Percentiles rank a stretch among this genome's conserved stretches.
phyloP scores from a whole-genome alignment of 2,797 vertebrate species.

The Fistularia commersonii region DNA sequence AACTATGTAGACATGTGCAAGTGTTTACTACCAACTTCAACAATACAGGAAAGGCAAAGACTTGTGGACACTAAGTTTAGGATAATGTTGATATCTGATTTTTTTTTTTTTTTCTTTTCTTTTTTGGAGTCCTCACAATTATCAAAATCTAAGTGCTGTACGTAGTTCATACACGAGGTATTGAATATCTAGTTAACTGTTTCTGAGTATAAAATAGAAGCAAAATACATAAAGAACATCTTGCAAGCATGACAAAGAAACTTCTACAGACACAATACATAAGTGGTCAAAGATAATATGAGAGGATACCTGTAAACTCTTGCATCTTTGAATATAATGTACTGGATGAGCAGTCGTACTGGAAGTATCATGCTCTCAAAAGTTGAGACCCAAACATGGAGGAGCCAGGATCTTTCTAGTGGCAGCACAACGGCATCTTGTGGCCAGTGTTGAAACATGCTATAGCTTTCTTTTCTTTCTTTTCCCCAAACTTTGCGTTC shows the following conservation, averaged over 20 bases:
- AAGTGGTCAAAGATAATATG: conserved; percentile 71
- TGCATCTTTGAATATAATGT: conserved; percentile 52
- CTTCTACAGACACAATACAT: conserved; percentile 67
- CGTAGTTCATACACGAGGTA: conserved; percentile 78
- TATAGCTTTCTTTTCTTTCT: too few species aligned
- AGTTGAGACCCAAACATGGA: conserved; percentile 2
- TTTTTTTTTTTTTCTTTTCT: conserved; percentile 71
- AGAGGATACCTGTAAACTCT: conserved; percentile 54
- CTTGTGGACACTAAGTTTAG: conserved; percentile 76
- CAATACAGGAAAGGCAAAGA: conserved; percentile 79
- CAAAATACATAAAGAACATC: conserved; percentile 73
- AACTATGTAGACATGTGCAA: conserved; percentile 84
- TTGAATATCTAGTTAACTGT: conserved; percentile 70
- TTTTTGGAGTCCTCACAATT: conserved; percentile 67
- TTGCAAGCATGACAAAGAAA: conserved; percentile 75
- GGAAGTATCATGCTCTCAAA: conserved; percentile 43
- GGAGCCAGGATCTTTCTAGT: too few species aligned
- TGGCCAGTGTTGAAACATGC: too few species aligned
- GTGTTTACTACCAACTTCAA: conserved; percentile 80
- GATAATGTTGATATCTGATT: conserved; percentile 72
- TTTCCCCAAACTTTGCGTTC: too few species aligned
- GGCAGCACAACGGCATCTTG: too few species aligned
- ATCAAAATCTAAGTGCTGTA: conserved; percentile 81
- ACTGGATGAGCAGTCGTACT: conserved; percentile 47
- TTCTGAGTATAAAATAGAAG: conserved; percentile 72